A percentile compares a stretch with the other conserved stretches of the same genome.
These are phyloP conservation scores for Callyntrura guangdongensis DNA, from an alignment of 2,888 invertebrate genomes.

Conservation along the genomic window DNA sequence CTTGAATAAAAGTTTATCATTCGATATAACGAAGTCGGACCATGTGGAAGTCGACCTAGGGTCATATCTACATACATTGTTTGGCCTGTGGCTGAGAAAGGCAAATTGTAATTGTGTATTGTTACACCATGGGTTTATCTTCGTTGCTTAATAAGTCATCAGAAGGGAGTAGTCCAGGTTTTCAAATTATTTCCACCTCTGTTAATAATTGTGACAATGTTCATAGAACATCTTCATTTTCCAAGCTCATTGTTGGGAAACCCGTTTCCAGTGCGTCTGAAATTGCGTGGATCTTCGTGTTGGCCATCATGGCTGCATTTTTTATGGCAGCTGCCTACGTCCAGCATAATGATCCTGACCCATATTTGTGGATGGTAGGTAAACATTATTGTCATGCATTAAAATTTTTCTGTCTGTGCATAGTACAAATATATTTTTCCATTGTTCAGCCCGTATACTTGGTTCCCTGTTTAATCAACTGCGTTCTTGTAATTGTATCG, in stretches of 20 bases:
- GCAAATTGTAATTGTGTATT: background rate
- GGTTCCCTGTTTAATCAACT: slow-evolving; percentile 75
- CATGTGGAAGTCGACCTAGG: no score
- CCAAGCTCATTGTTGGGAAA: background rate
- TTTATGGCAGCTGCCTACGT: slow-evolving; percentile 80
- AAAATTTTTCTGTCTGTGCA: background rate
- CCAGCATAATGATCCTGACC: slow-evolving; percentile 82
- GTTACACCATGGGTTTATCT: slow-evolving; percentile 43
- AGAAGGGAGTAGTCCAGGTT: no score
- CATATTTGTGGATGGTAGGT: slow-evolving; percentile 82
- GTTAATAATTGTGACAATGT: background rate
- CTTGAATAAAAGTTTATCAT: background rate
- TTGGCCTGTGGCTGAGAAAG: background rate
- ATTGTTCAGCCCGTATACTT: slow-evolving; percentile 75
- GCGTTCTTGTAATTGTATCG: slow-evolving; percentile 50
- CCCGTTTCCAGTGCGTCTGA: background rate
- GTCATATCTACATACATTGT: background rate
- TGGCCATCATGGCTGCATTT: slow-evolving; percentile 78
- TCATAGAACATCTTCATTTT: background rate
- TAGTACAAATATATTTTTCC: background rate
- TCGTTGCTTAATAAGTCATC: slow-evolving; percentile 16
- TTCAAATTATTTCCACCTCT: no score
- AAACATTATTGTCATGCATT: no score
- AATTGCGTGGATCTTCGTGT: slow-evolving; percentile 69
- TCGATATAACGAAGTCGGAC: background rate